Evolutionary conservation across 1,140 invertebrate species (phyloP).

Genomic region (Calliopsis andreniformis): DNA sequence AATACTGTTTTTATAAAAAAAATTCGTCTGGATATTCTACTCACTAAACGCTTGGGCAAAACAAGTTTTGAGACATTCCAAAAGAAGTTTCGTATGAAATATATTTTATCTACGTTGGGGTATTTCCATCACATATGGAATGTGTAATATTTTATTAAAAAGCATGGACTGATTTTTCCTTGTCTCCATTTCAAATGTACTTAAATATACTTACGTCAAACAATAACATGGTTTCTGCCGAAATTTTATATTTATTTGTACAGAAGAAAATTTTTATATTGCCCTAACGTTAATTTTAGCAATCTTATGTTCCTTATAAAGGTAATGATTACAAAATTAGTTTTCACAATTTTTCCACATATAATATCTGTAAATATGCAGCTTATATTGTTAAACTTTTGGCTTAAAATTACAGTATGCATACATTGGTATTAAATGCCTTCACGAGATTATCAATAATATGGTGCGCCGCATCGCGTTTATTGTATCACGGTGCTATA

Average conservation of each 20-base stretch:
- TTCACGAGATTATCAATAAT: conserved; percentile 24
- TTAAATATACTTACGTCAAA: conserved; percentile 32
- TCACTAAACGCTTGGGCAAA: conserved; percentile 44
- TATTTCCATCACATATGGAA: not conserved
- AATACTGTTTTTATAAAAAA: conserved; percentile 37
- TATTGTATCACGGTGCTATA: conserved; percentile 40
- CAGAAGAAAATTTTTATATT: not conserved
- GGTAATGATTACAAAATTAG: conserved; percentile 15
- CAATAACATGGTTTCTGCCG: not conserved
- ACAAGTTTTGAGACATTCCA: conserved; percentile 63
- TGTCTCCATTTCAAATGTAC: conserved; percentile 25
- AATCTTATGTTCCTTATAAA: conserved; percentile 21
- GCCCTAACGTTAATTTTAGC: conserved; percentile 25
- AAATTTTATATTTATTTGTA: conserved; percentile 4
- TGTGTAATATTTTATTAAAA: conserved; percentile 7
- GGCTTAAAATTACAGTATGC: conserved; percentile 1
- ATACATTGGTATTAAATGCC: conserved; percentile 26
- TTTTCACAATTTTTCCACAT: conserved; percentile 17
- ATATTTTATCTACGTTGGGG: conserved; percentile 37
- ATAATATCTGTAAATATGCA: conserved; percentile 44
- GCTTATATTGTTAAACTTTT: conserved; percentile 20
- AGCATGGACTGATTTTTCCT: not conserved
- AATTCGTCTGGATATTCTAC: conserved; percentile 41
- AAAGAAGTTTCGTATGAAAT: conserved; percentile 43
- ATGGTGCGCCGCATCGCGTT: conserved; percentile 34